A percentile compares a stretch with the other conserved stretches of the same genome.
These are phyloP conservation scores for Anoncus sp. DNA, from an alignment of 2,888 invertebrate genomes.

Conservation along the genomic window DNA sequence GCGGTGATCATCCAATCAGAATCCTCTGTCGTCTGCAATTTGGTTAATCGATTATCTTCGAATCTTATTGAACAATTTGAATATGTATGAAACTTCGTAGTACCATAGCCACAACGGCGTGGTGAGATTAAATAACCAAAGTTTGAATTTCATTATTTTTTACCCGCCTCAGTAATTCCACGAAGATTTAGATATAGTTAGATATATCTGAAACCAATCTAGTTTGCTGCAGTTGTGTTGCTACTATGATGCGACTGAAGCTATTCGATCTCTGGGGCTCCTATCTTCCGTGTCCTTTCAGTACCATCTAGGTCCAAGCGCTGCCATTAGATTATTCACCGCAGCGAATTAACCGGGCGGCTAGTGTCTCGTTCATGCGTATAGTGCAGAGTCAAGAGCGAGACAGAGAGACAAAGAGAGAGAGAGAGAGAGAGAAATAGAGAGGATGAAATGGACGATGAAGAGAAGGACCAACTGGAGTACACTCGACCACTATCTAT, in stretches of 20 bases:
- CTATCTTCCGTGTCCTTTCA: constrained; percentile 31
- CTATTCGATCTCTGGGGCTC: constrained; percentile 28
- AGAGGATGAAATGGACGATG: constrained; percentile 25
- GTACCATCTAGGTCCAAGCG: constrained; percentile 41
- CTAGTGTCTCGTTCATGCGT: constrained; percentile 34
- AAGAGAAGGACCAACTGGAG: constrained; percentile 43
- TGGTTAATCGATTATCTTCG: neutral
- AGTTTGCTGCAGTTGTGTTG: neutral
- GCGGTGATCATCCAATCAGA: neutral
- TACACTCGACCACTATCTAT: constrained; percentile 52
- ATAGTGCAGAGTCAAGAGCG: constrained; percentile 23
- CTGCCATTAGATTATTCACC: constrained; percentile 63
- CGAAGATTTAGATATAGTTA: constrained; percentile 10
- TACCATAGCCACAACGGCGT: neutral
- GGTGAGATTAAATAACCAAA: neutral
- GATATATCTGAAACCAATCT: constrained; percentile 32
- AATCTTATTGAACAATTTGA: neutral
- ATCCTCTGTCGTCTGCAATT: neutral
- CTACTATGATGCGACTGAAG: constrained; percentile 17
- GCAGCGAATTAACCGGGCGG: constrained; percentile 58
- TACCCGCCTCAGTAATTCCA: neutral
- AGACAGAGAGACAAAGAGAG: constrained; percentile 30
- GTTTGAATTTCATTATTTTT: constrained; percentile 8
- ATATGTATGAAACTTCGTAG: neutral
- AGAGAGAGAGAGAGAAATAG: constrained; percentile 33